Conservation (phyloP, 2,888 invertebrate species). For the Pollenia griseotomentosa region DNA sequence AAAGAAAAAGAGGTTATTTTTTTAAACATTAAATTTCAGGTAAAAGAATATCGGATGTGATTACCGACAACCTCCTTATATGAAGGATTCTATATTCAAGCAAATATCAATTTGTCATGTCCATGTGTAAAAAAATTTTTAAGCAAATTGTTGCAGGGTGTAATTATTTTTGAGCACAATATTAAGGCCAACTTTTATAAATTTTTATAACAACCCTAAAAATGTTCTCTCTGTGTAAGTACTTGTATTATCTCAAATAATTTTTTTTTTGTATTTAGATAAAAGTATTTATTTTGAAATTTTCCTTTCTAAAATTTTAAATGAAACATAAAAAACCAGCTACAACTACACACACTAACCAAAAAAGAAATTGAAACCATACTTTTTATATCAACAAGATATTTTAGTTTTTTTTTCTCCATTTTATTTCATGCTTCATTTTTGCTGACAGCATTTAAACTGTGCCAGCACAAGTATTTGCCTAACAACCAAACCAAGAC, state of each 20-base stretch:
- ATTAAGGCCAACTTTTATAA: too few species aligned
- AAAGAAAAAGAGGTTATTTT: too few species aligned
- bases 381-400: background rate
- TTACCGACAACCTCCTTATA: too few species aligned
- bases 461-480: conserved; percentile 23
- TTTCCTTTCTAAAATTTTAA: background rate
- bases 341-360: background rate
- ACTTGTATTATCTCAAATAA: background rate
- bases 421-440: conserved; percentile 20
- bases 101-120: too few species aligned
- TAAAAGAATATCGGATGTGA: too few species aligned
- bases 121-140: too few species aligned
- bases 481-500: conserved; percentile 7
- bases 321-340: background rate
- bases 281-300: conserved; percentile 22
- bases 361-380: background rate
- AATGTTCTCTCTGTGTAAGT: background rate
- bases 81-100: too few species aligned
- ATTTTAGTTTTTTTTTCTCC: conserved; percentile 1
- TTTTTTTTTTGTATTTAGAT: too few species aligned
- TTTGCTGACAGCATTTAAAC: conserved; percentile 52
- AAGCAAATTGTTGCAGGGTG: too few species aligned
- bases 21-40: too few species aligned
- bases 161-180: too few species aligned
- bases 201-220: too few species aligned